Conservation (phyloP, 2,888 invertebrate species). For the Caenorhabditis angaria region DNA sequence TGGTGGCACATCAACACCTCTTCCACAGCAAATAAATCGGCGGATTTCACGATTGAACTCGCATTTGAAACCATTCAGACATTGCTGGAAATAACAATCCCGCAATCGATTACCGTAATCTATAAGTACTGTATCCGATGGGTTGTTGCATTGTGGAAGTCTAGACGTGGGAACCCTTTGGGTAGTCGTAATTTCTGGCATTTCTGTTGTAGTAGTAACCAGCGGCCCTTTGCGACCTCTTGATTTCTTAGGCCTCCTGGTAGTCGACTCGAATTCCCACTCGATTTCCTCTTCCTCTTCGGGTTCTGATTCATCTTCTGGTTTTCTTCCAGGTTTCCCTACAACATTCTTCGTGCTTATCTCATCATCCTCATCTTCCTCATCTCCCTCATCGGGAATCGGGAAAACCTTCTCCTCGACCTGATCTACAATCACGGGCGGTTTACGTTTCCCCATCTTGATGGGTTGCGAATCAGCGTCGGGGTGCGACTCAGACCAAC, state of each 20-base stretch:
- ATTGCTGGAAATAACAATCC: constrained; percentile 61
- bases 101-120: constrained; percentile 60
- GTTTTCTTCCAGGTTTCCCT: constrained; percentile 14
- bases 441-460: constrained; percentile 38
- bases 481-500: constrained; percentile 52
- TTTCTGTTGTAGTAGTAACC: constrained; percentile 37
- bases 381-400: constrained; percentile 36
- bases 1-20: constrained; percentile 50
- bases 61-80: constrained; percentile 55
- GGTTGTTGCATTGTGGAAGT: constrained; percentile 56
- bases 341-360: not conserved
- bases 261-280: constrained; percentile 51
- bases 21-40: constrained; percentile 60
- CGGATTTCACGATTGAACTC: constrained; percentile 61
- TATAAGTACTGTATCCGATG: constrained; percentile 52
- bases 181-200: constrained; percentile 30
- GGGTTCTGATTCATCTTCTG: constrained; percentile 20
- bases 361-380: constrained; percentile 14
- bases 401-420: constrained; percentile 34
- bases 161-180: constrained; percentile 39
- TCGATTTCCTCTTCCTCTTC: constrained; percentile 43
- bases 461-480: constrained; percentile 26
- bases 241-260: constrained; percentile 30
- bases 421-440: constrained; percentile 36
- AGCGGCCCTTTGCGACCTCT: constrained; percentile 34